Evolutionary conservation across 2,113 vertebrate species (phyloP).

Genomic region (Anhinga rufa): DNA sequence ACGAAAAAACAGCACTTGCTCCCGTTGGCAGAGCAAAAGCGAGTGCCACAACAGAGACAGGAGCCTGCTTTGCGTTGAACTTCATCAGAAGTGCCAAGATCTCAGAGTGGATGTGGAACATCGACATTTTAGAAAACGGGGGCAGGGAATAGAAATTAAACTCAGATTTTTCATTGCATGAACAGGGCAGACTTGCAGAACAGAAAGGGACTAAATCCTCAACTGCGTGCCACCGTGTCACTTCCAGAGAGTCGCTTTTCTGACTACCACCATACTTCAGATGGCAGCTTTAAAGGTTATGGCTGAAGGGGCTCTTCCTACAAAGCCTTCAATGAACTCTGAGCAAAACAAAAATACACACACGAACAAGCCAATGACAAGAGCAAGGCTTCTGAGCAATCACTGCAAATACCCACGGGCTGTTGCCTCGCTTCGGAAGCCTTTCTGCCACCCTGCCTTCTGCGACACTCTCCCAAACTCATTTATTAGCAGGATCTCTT

Average conservation of each 20-base stretch:
- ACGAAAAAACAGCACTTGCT: neutral
- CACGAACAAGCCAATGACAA: fast-evolving
- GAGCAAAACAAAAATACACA: neutral
- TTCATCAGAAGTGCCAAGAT: neutral
- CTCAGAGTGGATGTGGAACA: neutral
- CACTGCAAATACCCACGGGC: neutral
- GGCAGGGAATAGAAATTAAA: neutral
- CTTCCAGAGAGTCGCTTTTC: neutral
- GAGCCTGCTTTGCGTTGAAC: neutral
- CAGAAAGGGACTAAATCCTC: neutral
- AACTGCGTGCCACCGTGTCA: fast-evolving
- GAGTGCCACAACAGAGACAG: fast-evolving
- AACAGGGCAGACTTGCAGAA: neutral
- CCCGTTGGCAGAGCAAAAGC: neutral
- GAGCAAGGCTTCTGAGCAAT: neutral
- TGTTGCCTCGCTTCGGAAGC: neutral
- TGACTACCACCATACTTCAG: neutral
- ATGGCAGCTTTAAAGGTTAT: conserved; percentile 25
- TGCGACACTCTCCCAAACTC: neutral
- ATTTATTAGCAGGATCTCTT: neutral
- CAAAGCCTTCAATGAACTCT: neutral
- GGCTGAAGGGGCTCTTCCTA: neutral
- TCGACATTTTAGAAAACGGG: neutral
- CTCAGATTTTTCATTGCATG: neutral
- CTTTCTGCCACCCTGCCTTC: neutral